Evolutionary conservation across 1,140 invertebrate genomes (phyloP).

Genomic region (Catajapyx aquilonaris): DNA sequence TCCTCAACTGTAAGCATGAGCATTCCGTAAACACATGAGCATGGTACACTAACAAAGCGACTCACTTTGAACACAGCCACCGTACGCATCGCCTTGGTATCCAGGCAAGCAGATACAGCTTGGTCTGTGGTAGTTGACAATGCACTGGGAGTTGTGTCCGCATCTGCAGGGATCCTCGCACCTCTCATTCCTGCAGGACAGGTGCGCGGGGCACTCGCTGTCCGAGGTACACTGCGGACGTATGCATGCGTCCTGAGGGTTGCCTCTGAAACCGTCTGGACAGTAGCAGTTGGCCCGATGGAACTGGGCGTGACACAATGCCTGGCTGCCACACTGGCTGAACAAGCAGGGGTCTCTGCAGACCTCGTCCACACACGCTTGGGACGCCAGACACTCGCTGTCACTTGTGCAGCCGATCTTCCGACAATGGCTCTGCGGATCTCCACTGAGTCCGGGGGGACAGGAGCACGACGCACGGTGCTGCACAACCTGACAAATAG

Average conservation of each 20-base stretch:
- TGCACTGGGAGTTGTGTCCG: constrained; percentile 44
- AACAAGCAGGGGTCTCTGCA: constrained; percentile 60
- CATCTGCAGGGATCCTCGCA: constrained; percentile 64
- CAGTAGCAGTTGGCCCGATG: constrained; percentile 62
- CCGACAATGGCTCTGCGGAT: constrained; percentile 54
- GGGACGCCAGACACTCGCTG: constrained; percentile 53
- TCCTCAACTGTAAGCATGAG: too few relatives aligned
- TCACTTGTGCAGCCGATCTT: constrained; percentile 67
- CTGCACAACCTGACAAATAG: constrained; percentile 53
- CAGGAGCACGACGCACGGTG: constrained; percentile 70
- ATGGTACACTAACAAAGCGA: constrained; percentile 7
- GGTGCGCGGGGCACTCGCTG: constrained; percentile 45
- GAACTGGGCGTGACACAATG: constrained; percentile 45
- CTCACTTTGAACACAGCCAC: constrained; percentile 36
- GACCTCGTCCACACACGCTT: constrained; percentile 64
- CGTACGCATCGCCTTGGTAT: constrained; percentile 52
- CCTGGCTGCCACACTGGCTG: constrained; percentile 60
- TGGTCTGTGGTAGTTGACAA: constrained; percentile 49
- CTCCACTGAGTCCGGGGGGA: constrained; percentile 59
- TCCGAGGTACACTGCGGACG: constrained; percentile 52
- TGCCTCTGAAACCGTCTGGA: constrained; percentile 43
- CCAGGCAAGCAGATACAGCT: constrained; percentile 62
- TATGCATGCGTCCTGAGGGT: constrained; percentile 50
- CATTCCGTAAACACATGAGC: too few relatives aligned
- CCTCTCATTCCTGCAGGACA: constrained; percentile 47